A percentile compares a stretch with the other conserved stretches of the same genome.
These are phyloP conservation scores for Charaxes varanes DNA, from an alignment of 1,140 invertebrate species.

Conservation along the genomic window DNA sequence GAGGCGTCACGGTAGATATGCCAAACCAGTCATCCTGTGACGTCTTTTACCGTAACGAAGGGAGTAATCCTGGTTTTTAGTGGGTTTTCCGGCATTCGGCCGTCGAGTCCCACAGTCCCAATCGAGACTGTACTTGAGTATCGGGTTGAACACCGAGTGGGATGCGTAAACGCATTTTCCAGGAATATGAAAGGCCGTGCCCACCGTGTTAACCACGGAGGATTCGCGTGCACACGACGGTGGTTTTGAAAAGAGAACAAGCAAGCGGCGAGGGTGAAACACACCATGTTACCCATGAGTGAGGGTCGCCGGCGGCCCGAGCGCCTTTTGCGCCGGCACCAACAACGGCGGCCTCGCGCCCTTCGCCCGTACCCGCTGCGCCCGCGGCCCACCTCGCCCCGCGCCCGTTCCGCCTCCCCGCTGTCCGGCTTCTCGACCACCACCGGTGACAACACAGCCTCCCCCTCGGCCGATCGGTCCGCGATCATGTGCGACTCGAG, in stretches of 20 bases:
- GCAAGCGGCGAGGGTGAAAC: conserved; percentile 42
- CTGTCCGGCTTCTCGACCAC: conserved; percentile 15
- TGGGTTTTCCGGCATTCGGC: too few species aligned
- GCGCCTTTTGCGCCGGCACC: conserved; percentile 61
- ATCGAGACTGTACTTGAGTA: too few species aligned
- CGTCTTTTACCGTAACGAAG: too few species aligned
- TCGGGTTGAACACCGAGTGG: too few species aligned
- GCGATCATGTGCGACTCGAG: conserved; percentile 52
- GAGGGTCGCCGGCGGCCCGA: conserved; percentile 52
- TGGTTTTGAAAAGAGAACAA: conserved; percentile 46
- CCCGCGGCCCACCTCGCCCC: conserved; percentile 46
- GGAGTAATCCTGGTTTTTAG: too few species aligned
- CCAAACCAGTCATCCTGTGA: too few species aligned
- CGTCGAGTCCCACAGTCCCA: too few species aligned
- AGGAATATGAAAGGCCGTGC: too few species aligned
- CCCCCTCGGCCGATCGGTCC: conserved; percentile 47
- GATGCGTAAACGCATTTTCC: too few species aligned
- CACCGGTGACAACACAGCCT: conserved; percentile 21
- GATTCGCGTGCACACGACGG: too few species aligned
- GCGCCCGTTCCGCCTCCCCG: conserved; percentile 18
- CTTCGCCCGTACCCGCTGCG: conserved; percentile 56
- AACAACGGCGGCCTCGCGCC: conserved; percentile 44
- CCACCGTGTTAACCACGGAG: too few species aligned
- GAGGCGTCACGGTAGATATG: too few species aligned
- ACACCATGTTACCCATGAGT: conserved; percentile 70